Conservation (phyloP, 2,888 invertebrate genomes). For the Hybos culiciformis region DNA sequence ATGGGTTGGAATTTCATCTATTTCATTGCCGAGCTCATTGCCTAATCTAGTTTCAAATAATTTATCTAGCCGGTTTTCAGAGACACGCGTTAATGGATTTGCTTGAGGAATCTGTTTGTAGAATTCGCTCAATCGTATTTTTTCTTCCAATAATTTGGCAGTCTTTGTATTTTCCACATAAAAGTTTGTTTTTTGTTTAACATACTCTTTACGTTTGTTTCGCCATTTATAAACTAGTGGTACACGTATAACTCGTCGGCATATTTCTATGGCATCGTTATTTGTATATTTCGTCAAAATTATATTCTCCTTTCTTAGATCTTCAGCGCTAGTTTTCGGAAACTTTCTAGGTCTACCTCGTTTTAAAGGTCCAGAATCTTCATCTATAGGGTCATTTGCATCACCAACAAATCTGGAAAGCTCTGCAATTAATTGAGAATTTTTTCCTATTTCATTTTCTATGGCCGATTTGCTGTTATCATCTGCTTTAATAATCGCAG, state of each 20-base stretch:
- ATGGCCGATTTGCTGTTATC: not conserved
- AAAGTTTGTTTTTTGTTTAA: not conserved
- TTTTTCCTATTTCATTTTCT: not conserved
- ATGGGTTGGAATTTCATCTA: no score
- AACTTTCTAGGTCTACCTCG: slow-evolving; percentile 4
- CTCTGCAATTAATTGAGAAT: not conserved
- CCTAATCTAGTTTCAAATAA: no score
- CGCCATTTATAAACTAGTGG: slow-evolving; percentile 21
- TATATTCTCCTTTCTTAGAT: slow-evolving; percentile 11
- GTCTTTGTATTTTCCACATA: slow-evolving; percentile 19
- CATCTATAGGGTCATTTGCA: slow-evolving; percentile 2
- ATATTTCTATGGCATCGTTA: slow-evolving; percentile 12
- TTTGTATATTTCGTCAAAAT: slow-evolving; percentile 15
- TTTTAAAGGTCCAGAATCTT: slow-evolving; percentile 1
- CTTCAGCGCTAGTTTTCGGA: slow-evolving; percentile 11
- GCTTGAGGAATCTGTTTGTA: slow-evolving; percentile 7
- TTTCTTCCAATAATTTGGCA: slow-evolving; percentile 18
- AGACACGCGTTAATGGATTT: not conserved
- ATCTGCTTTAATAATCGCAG: not conserved
- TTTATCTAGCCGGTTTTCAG: no score
- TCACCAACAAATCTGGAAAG: not conserved
- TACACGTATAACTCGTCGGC: slow-evolving; percentile 23
- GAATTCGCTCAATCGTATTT: slow-evolving; percentile 20
- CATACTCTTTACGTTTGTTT: slow-evolving; percentile 18
- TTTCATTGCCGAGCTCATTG: no score